Base-by-base conservation (phyloP, 2,113 vertebrate species). In the Podilymbus podiceps region DNA sequence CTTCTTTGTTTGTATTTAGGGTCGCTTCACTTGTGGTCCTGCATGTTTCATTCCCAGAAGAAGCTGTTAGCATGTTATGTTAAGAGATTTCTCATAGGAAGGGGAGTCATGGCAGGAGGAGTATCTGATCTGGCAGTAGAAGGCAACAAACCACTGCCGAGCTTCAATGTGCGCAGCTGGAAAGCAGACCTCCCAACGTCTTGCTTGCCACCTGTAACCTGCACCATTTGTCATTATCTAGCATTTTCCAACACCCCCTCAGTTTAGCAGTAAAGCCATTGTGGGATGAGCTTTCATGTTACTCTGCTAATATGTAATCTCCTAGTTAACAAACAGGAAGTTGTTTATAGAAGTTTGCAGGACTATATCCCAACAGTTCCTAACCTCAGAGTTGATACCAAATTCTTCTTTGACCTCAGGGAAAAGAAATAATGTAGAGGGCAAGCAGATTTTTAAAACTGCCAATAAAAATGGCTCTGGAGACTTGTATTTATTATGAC, bases 1-100 rank as follows among this genome's bases (percentile, higher is more conserved):
- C 58, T 46, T 96, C 91, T 63, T 52, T 94, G 66, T 96, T 74
- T 97, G 93, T 77, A 97, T 97, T 93, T 92, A 97, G 97, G 88
- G 89, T 82, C 1, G n/a, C 73, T 95, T 86, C 88, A 63, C 53
- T 81, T 87, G 79, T 60, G 85, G 83, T 82, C 62, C 95, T 96
- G 72, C 42, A 80, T 68, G 52, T 96, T 95, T 90, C 76, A 69
- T 67, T 84, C 79, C 78, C 94, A 91, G 89, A 77, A 76, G 93
- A 93, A 79, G 78, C 55, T 44, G 22, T 35, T 86, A 77, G 88
- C 19, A 15, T 8, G 9, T 67, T 67, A 53, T 2, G 1, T 77
- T 85, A 73, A 30, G 46, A 40, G 33, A n/a, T 62, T 35, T 91
- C 53, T 50, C 9, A 11, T 15, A 83, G 79, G 28, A 77, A 88